Conservation (phyloP, 1,140 invertebrate genomes). For the Brachionus asplanchnoidis region DNA sequence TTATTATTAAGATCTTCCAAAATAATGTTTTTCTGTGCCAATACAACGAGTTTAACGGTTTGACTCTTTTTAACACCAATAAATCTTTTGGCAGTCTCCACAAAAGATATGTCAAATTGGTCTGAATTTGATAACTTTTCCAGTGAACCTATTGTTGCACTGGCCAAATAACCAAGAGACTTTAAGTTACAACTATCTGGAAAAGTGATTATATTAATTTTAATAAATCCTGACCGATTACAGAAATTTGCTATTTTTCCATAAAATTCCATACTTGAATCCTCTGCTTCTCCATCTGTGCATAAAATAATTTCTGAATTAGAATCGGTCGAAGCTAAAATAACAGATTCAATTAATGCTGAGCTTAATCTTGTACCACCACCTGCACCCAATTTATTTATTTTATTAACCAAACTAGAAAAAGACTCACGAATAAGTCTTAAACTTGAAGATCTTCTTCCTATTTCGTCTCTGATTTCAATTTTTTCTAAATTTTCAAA, state of each 20-base stretch:
- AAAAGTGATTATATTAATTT: neutral
- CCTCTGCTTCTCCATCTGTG: neutral
- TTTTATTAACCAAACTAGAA: neutral
- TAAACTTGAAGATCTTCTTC: neutral
- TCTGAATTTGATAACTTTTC: neutral
- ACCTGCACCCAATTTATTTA: neutral
- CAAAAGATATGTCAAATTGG: neutral
- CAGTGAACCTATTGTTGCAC: neutral
- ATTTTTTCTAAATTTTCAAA: neutral
- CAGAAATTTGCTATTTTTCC: neutral
- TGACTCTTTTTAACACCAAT: neutral
- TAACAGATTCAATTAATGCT: neutral
- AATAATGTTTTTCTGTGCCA: neutral
- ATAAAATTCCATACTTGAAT: neutral
- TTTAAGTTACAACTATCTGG: neutral
- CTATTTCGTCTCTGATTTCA: neutral
- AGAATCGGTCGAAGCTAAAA: neutral
- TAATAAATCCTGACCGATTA: neutral
- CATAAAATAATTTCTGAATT: neutral
- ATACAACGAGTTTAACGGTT: neutral
- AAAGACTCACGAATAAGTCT: neutral
- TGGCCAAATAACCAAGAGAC: neutral
- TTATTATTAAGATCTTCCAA: neutral
- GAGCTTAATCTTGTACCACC: neutral
- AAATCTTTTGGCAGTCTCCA: neutral